Percentiles rank a stretch among this genome's conserved stretches.
Conservation (phyloP, 2,113 vertebrate genomes). For the Myrmecophaga tridactyla region DNA sequence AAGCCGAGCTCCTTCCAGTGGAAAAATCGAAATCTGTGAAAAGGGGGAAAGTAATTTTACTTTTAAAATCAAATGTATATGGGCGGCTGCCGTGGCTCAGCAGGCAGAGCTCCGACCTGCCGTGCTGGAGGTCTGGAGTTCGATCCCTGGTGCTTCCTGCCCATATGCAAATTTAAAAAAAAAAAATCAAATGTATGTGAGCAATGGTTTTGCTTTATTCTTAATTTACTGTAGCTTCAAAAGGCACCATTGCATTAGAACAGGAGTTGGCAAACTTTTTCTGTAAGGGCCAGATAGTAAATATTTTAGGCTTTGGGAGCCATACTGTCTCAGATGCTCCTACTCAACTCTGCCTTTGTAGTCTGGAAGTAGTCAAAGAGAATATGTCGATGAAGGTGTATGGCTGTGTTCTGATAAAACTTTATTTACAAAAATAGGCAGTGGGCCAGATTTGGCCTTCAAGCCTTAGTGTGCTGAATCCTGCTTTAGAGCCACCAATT, state of each 20-base stretch:
- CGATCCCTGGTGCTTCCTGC: no score
- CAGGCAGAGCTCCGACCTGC: no score
- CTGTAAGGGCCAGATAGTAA: not conserved
- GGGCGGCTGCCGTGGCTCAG: no score
- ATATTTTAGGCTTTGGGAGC: not conserved
- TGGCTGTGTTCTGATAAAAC: not conserved
- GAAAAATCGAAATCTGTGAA: not conserved
- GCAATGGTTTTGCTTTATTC: not conserved
- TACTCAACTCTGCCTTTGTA: not conserved
- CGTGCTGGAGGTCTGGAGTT: no score
- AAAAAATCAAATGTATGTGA: constrained; percentile 35
- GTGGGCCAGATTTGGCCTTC: not conserved
- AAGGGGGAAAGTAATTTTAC: constrained; percentile 19
- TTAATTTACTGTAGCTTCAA: not conserved
- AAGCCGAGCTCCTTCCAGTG: not conserved
- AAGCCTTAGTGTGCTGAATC: not conserved
- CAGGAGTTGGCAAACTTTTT: not conserved
- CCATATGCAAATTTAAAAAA: no score
- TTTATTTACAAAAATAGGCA: not conserved
- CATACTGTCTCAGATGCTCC: not conserved
- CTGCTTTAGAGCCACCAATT: not conserved
- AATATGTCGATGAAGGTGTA: not conserved
- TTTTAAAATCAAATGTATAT: constrained; percentile 42
- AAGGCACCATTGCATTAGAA: not conserved
- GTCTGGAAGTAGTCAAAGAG: not conserved